phyloP scores from a whole-genome alignment of 2,113 vertebrate genomes.

The Hippocampus abdominalis region DNA sequence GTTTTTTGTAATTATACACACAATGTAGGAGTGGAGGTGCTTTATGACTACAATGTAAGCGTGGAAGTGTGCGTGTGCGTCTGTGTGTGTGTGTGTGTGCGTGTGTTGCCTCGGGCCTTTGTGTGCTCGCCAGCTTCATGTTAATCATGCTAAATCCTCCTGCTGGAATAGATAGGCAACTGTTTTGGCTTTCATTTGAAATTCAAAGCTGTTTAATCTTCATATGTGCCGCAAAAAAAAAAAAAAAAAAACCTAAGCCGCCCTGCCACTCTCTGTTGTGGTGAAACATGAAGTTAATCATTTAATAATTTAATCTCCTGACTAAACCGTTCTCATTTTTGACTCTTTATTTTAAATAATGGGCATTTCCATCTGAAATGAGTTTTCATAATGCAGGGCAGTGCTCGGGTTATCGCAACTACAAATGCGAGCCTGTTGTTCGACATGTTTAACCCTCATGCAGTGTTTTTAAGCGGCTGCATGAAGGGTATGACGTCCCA shows the following conservation, averaged over 20 bases:
- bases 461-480: too few species aligned
- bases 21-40: not conserved
- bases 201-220: constrained; percentile 12
- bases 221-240: not conserved
- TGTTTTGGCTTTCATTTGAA: constrained; percentile 2
- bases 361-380: not conserved
- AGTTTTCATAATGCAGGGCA: not conserved
- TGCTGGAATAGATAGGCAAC: constrained; percentile 8
- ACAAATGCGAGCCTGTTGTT: not conserved
- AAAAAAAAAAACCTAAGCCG: not conserved
- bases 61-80: not conserved
- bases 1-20: not conserved
- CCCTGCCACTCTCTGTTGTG: not conserved
- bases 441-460: too few species aligned
- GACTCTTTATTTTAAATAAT: not conserved
- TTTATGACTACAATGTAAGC: not conserved
- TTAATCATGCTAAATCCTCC: not conserved
- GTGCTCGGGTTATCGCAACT: not conserved
- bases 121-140: not conserved
- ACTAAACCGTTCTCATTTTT: not conserved
- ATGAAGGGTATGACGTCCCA: too few species aligned
- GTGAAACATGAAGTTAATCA: constrained; percentile 1
- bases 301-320: constrained; percentile 5
- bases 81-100: not conserved
- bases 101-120: not conserved